phyloP scores from a whole-genome alignment of 2,888 invertebrate species.

The Drosophila austrosaltans region DNA sequence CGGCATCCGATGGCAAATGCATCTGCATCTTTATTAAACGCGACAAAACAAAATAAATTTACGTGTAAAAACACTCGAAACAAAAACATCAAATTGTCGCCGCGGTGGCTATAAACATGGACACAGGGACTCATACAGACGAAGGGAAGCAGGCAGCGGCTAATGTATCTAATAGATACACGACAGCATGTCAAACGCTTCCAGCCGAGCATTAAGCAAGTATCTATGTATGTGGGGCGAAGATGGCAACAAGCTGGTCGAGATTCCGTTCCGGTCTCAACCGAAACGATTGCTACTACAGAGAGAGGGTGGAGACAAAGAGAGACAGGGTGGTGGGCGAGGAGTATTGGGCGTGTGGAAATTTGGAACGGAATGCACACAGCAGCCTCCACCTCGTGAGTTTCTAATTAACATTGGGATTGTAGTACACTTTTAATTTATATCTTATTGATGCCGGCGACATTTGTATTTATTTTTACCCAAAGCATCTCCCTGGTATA shows the following conservation, averaged over 20 bases:
- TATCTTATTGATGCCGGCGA: conserved; percentile 79
- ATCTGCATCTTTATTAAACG: conserved; percentile 59
- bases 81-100: conserved; percentile 62
- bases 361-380: conserved; percentile 21
- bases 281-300: neutral
- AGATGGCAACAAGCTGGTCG: conserved; percentile 12
- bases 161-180: conserved; percentile 80
- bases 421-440: conserved; percentile 78
- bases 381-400: conserved; percentile 57
- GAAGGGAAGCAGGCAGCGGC: conserved; percentile 51
- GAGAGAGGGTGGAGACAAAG: neutral
- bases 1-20: conserved; percentile 40
- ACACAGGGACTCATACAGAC: conserved; percentile 14
- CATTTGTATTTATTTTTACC: conserved; percentile 79
- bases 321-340: too few species aligned
- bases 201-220: conserved; percentile 53
- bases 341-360: conserved; percentile 5
- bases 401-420: conserved; percentile 78
- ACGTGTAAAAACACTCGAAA: conserved; percentile 59
- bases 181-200: conserved; percentile 71
- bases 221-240: conserved; percentile 8
- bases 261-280: conserved; percentile 16
- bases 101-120: conserved; percentile 20
- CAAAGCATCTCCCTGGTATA: conserved; percentile 16
- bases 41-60: conserved; percentile 70